These are phyloP conservation scores for Asarcornis scutulata DNA, from an alignment of 2,113 vertebrate genomes.

Conservation along the genomic window DNA sequence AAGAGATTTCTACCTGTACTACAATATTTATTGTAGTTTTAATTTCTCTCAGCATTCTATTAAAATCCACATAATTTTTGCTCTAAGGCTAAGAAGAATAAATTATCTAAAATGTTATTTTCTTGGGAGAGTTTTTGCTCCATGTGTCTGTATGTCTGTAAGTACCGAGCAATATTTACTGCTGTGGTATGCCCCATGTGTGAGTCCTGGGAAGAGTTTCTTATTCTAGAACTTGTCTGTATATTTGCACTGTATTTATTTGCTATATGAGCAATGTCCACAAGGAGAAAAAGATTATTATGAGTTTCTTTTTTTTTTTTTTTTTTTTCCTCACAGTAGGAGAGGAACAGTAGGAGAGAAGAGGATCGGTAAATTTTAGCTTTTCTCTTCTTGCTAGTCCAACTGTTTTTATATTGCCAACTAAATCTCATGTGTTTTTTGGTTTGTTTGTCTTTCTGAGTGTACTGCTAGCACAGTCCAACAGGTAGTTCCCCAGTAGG, in stretches of 20 bases:
- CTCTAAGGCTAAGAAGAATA: background rate
- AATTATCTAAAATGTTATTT: background rate
- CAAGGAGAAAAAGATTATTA: background rate
- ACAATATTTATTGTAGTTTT: background rate
- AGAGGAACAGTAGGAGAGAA: background rate
- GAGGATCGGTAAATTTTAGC: background rate
- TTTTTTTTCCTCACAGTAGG: background rate
- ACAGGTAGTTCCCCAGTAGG: background rate
- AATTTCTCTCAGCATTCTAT: background rate
- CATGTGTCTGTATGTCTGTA: background rate
- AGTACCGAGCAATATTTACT: background rate
- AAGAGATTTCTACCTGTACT: background rate
- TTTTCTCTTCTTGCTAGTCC: background rate
- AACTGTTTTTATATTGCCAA: background rate
- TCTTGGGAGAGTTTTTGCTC: background rate
- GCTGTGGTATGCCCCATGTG: background rate
- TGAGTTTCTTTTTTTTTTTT: background rate
- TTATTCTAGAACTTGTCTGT: background rate
- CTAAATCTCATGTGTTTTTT: background rate
- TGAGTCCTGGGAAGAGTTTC: background rate
- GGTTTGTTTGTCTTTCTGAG: background rate
- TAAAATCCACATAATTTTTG: background rate
- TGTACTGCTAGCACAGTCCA: rapidly evolving
- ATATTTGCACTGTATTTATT: background rate
- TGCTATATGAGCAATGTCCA: background rate